Percentiles rank a stretch among this genome's conserved stretches.
Conservation (phyloP, 2,888 invertebrate species). For the Actias luna region DNA sequence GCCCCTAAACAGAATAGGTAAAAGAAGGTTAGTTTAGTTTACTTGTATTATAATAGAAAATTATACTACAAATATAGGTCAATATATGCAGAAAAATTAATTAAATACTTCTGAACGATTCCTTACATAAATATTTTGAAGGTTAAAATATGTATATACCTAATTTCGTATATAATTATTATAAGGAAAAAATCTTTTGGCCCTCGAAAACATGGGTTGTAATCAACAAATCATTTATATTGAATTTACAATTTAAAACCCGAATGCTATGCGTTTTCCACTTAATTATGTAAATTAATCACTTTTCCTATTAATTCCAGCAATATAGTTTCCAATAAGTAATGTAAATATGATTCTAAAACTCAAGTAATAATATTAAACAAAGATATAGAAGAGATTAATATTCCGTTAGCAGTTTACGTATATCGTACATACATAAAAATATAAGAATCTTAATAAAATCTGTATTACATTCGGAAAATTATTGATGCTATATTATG, state of each 20-base stretch:
- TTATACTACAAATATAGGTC: neutral
- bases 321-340: neutral
- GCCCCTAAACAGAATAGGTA: constrained; percentile 19
- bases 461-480: no score
- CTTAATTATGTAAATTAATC: no score
- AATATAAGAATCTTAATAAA: neutral
- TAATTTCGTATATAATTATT: no score
- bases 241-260: no score
- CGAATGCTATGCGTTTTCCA: no score
- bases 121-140: no score
- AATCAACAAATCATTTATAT: neutral
- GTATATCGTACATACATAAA: neutral
- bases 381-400: neutral
- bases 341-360: neutral
- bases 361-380: neutral
- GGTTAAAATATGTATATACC: no score
- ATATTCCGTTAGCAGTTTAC: no score
- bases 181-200: neutral
- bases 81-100: neutral
- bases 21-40: neutral
- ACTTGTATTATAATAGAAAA: neutral
- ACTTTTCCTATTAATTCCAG: neutral
- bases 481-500: no score
- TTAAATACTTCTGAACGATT: neutral
- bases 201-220: neutral